A percentile compares a stretch with the other conserved stretches of the same genome.
phyloP scores from a whole-genome alignment of 2,113 vertebrate species.

The Numida meleagris region DNA sequence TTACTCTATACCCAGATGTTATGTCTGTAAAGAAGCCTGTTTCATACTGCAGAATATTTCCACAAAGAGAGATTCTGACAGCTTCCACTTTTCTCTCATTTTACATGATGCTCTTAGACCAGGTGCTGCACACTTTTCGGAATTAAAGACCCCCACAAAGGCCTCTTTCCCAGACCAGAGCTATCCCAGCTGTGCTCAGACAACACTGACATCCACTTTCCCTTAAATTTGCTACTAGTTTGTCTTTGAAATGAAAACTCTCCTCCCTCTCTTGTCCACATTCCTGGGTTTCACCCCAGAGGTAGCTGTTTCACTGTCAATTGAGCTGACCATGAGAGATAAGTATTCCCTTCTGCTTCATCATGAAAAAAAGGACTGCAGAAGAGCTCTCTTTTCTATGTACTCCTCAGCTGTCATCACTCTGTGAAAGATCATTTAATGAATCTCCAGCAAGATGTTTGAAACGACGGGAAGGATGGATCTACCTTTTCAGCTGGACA shows the following conservation, averaged over 20 bases:
- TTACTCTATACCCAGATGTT: slow-evolving; percentile 15
- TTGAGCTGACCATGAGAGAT: not conserved
- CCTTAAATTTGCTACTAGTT: not conserved
- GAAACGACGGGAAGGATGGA: not conserved
- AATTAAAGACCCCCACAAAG: not conserved
- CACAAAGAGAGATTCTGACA: not conserved
- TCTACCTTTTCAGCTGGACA: not conserved
- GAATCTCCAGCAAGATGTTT: not conserved
- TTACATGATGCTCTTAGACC: not conserved
- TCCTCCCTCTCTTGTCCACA: not conserved
- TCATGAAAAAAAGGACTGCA: not conserved
- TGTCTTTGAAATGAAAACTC: not conserved
- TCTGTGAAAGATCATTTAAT: not conserved
- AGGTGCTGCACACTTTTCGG: not conserved
- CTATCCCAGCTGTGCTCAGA: not conserved
- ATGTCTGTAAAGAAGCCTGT: not conserved
- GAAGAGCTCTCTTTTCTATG: not conserved
- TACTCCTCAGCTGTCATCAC: not conserved
- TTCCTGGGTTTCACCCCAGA: not conserved
- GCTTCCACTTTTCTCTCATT: not conserved
- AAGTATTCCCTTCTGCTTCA: not conserved
- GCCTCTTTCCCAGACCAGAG: not conserved
- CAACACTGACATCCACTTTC: not conserved
- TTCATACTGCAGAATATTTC: slow-evolving; percentile 1
- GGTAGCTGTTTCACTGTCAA: not conserved